Conservation (phyloP, 2,797 vertebrate genomes). For the Microchirus variegatus region DNA sequence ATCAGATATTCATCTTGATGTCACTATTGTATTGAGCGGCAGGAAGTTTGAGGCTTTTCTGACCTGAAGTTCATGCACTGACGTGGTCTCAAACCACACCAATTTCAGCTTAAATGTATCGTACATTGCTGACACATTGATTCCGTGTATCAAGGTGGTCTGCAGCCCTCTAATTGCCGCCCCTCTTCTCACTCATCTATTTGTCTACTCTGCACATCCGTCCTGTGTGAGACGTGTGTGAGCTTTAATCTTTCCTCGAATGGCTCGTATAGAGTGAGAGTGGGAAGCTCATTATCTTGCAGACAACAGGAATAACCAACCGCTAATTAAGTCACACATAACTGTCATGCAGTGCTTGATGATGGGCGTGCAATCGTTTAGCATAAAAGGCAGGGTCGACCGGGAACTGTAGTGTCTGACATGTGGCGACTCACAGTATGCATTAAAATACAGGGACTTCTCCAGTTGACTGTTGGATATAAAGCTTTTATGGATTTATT, state of each 20-base stretch:
- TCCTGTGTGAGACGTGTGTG: conserved; percentile 23
- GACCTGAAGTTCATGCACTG: neutral
- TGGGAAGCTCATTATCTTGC: conserved; percentile 65
- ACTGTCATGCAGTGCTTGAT: conserved; percentile 1
- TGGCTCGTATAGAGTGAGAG: conserved; percentile 43
- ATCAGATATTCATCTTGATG: too few relatives aligned
- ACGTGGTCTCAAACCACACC: neutral
- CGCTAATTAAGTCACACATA: conserved; percentile 54
- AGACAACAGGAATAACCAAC: conserved; percentile 43
- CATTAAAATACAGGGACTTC: too few relatives aligned
- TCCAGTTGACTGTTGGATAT: neutral
- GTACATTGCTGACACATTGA: conserved; percentile 17
- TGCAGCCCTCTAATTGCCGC: conserved; percentile 55
- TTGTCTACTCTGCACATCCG: conserved; percentile 33
- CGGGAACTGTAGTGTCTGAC: too few relatives aligned
- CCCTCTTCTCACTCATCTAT: conserved; percentile 29
- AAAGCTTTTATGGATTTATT: too few relatives aligned
- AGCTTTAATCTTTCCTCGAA: conserved; percentile 65
- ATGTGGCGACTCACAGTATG: too few relatives aligned
- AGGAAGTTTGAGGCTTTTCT: neutral
- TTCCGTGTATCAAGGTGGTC: conserved; percentile 40
- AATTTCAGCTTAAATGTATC: conserved; percentile 6
- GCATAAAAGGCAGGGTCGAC: neutral
- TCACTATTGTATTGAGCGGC: neutral
- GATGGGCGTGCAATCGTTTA: neutral